phyloP scores from a whole-genome alignment of 2,797 vertebrate genomes.

The Leucoraja ocellata region DNA sequence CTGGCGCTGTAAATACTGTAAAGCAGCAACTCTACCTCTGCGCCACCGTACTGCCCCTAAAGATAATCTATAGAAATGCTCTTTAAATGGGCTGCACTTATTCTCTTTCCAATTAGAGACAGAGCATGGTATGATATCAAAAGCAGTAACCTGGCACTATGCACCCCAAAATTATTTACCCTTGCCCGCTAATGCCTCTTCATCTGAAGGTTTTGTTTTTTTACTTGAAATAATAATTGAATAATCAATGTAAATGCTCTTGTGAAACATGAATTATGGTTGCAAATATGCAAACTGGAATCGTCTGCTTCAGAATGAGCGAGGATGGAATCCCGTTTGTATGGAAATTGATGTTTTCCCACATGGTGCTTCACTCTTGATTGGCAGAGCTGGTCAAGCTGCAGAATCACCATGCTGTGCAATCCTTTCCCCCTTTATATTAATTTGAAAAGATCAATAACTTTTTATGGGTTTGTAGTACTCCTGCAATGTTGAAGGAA shows the following conservation, averaged over 20 bases:
- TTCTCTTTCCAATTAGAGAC: not conserved
- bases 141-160: not conserved
- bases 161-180: not conserved
- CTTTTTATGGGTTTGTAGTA: not conserved
- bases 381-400: not conserved
- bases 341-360: constrained; percentile 25
- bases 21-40: too few species aligned
- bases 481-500: not conserved
- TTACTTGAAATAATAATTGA: not conserved
- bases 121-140: not conserved
- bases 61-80: too few species aligned
- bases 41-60: too few species aligned
- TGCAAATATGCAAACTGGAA: constrained; percentile 1
- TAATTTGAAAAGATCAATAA: not conserved
- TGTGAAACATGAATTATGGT: not conserved
- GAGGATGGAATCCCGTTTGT: not conserved
- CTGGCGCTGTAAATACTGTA: too few species aligned
- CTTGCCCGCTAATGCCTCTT: not conserved
- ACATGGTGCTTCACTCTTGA: not conserved
- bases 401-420: not conserved
- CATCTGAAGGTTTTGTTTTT: not conserved
- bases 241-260: not conserved
- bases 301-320: not conserved
- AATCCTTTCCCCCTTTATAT: not conserved
- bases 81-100: too few species aligned